Evolutionary conservation across 2,113 vertebrate species (phyloP).

Genomic region (Chaetodon trifascialis): DNA sequence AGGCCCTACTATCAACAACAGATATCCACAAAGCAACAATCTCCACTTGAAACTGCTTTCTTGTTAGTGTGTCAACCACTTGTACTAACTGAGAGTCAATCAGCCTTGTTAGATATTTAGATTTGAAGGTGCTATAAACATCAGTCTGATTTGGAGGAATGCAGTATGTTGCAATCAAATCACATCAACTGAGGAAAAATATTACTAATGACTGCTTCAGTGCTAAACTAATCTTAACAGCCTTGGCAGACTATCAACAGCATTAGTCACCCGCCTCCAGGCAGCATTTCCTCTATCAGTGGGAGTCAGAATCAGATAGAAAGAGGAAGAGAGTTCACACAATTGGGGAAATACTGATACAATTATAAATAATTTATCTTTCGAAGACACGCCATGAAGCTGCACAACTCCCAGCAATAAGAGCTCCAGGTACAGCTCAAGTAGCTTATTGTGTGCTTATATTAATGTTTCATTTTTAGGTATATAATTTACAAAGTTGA

Average conservation of each 20-base stretch:
- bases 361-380: constrained; percentile 25
- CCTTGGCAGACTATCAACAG: constrained; percentile 6
- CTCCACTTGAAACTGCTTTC: background rate
- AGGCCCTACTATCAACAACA: background rate
- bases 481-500: background rate
- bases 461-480: background rate
- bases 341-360: constrained; percentile 30
- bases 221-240: constrained; percentile 14
- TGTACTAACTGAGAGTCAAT: background rate
- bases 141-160: constrained; percentile 5
- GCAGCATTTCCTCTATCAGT: constrained; percentile 19
- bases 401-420: background rate
- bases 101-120: background rate
- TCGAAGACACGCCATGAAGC: constrained; percentile 6
- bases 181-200: constrained; percentile 1
- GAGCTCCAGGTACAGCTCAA: background rate
- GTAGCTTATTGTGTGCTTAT: background rate
- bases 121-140: background rate
- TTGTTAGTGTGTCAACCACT: background rate
- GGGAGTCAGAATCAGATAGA: constrained; percentile 30
- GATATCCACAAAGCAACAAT: background rate
- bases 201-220: background rate
- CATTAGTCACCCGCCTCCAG: constrained; percentile 14
- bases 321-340: constrained; percentile 29
- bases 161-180: background rate